Conservation (phyloP, 2,113 vertebrate species). For the Trematomus loennbergii region DNA sequence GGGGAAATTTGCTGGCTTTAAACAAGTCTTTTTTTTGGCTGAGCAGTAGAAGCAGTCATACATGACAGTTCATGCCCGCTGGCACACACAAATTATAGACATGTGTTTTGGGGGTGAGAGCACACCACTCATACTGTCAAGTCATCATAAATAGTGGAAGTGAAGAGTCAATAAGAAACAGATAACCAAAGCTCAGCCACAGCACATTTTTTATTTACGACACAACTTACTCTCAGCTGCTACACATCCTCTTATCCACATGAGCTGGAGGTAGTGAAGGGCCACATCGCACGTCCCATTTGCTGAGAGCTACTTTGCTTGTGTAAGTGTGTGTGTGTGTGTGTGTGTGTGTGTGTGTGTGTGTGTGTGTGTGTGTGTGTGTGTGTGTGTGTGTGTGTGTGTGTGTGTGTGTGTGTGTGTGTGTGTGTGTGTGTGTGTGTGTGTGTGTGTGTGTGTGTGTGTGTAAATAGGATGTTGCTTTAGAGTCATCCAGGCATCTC, state of each 20-base stretch:
- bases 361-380: slow-evolving; percentile 31
- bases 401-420: slow-evolving; percentile 19
- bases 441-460: slow-evolving; percentile 22
- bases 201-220: slow-evolving; percentile 57
- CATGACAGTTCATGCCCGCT: not conserved
- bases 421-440: not conserved
- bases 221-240: slow-evolving; percentile 45
- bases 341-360: slow-evolving; percentile 17
- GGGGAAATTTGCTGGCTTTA: not conserved
- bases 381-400: slow-evolving; percentile 33
- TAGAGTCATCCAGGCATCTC: slow-evolving; percentile 65
- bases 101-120: slow-evolving; percentile 8
- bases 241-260: slow-evolving; percentile 35
- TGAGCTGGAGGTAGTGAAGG: slow-evolving; percentile 24
- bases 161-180: slow-evolving; percentile 51
- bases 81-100: not conserved
- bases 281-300: slow-evolving; percentile 12
- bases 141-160: slow-evolving; percentile 45
- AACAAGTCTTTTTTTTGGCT: not conserved
- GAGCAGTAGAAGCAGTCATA: not conserved
- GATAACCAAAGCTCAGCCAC: slow-evolving; percentile 29
- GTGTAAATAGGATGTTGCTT: slow-evolving; percentile 76
- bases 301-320: slow-evolving; percentile 40
- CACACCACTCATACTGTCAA: slow-evolving; percentile 17
- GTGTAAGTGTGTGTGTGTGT: slow-evolving; percentile 23